A percentile compares a stretch with the other conserved stretches of the same genome.
Evolutionary conservation across 2,797 vertebrate genomes (phyloP).

Genomic region (Lutjanus argentimaculatus): DNA sequence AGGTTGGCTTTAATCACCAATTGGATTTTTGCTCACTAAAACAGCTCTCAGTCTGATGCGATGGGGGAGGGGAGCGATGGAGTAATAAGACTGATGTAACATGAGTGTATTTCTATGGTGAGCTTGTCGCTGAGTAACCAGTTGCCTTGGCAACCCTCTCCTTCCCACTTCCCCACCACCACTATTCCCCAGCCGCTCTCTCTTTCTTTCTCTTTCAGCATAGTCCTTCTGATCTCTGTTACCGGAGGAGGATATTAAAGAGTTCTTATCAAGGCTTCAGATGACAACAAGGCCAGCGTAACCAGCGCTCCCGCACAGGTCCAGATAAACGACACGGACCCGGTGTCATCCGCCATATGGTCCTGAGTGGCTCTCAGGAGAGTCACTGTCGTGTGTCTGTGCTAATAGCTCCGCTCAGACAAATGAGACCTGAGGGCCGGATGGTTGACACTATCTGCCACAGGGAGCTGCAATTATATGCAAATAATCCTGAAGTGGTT

Average conservation of each 20-base stretch:
- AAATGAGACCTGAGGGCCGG: conserved; percentile 25
- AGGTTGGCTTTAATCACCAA: conserved; percentile 25
- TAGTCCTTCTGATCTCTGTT: conserved; percentile 51
- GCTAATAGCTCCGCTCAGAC: conserved; percentile 38
- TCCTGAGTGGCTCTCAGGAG: conserved; percentile 43
- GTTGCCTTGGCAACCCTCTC: conserved; percentile 89
- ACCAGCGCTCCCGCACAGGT: conserved; percentile 24
- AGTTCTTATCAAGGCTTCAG: conserved; percentile 56
- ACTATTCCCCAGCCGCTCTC: conserved; percentile 37
- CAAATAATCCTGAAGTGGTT: conserved; percentile 3
- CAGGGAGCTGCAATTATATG: conserved; percentile 7
- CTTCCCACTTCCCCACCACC: conserved; percentile 62
- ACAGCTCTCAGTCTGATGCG: conserved; percentile 33
- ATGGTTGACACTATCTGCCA: not conserved
- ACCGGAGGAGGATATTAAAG: conserved; percentile 61
- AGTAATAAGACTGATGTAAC: conserved; percentile 79
- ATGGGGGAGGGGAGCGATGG: conserved; percentile 51
- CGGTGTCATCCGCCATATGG: conserved; percentile 51
- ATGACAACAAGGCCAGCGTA: conserved; percentile 44
- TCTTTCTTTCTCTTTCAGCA: conserved; percentile 21
- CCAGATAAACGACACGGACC: conserved; percentile 23
- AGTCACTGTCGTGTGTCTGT: conserved; percentile 6
- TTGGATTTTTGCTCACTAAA: conserved; percentile 30
- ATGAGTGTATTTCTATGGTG: conserved; percentile 79
- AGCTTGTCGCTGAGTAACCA: conserved; percentile 84